phyloP scores from a whole-genome alignment of 2,888 invertebrate genomes.

The Alsophila aescularia region DNA sequence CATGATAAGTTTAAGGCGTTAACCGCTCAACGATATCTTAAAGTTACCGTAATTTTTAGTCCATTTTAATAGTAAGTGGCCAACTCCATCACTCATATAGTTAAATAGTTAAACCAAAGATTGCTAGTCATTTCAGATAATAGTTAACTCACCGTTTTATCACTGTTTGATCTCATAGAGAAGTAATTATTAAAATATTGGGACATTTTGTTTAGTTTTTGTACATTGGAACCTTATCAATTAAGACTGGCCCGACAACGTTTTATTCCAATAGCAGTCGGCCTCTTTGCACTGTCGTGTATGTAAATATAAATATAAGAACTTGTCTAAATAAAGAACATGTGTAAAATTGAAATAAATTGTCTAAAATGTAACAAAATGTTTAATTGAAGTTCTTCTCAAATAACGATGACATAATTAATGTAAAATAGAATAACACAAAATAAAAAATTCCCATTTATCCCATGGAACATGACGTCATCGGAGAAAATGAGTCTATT shows the following conservation, averaged over 20 bases:
- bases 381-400: slow-evolving; percentile 33
- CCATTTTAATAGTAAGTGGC: slow-evolving; percentile 30
- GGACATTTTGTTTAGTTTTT: slow-evolving; percentile 55
- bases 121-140: slow-evolving; percentile 51
- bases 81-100: slow-evolving; percentile 21
- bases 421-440: not conserved
- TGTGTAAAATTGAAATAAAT: slow-evolving; percentile 84
- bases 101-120: slow-evolving; percentile 43
- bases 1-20: slow-evolving; percentile 75
- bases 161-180: slow-evolving; percentile 48
- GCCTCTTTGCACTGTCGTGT: slow-evolving; percentile 78
- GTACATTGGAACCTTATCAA: slow-evolving; percentile 63
- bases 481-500: no score
- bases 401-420: not conserved
- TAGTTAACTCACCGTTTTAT: slow-evolving; percentile 31
- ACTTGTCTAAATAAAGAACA: slow-evolving; percentile 76
- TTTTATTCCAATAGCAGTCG: slow-evolving; percentile 50
- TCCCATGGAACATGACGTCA: no score
- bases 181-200: slow-evolving; percentile 48
- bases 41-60: slow-evolving; percentile 49
- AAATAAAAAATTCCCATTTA: no score
- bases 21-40: slow-evolving; percentile 78
- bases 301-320: slow-evolving; percentile 71
- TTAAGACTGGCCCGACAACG: slow-evolving; percentile 61
- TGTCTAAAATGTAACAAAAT: slow-evolving; percentile 72